Evolutionary conservation across 2,113 vertebrate genomes (phyloP), one percentile per base, ranked within the genome.

Genomic region (Barbus barbus): DNA sequence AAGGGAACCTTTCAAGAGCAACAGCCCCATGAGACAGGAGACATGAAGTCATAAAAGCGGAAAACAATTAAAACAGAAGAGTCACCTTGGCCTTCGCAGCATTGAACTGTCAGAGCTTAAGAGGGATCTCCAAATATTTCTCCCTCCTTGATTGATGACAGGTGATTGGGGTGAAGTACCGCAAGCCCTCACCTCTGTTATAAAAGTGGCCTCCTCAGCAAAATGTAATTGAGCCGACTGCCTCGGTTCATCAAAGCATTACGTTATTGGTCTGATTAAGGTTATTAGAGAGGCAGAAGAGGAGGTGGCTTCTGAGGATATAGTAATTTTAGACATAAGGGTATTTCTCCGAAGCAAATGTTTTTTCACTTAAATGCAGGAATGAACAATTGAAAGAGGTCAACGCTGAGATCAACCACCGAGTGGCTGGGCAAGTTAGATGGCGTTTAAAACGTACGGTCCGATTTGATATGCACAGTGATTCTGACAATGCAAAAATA

Each of bases 171-270:
- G 87, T 82, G 86, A 82, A 81, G 85, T 93, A 92, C 89, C 88
- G 88, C 89, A 86, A 89, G 87, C 22, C 90, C 90, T 93, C 91
- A 90, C 90, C 88, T 91, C 89, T 38, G 89, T 91, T 92, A 91
- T 91, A 91, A 92, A 93, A 93, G 77, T 72, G 73, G 87, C 91
- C 89, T 88, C 80, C 91, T 93, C 94, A 94, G 93, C 93, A 92
- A 82, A 93, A 92, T 91, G 84, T 92, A 94, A 94, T 93, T 93
- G 92, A 88, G 89, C 88, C 24, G 83, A 86, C 90, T 89, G 89
- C 89, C 77, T 90, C 88, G 88, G 90, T 92, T 93, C 91, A 93
- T 93, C 91, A 92, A 92, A 91, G 90, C 90, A 93, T 93, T 91
- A 93, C 86, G 85, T 90, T 90, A 91, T 91, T 90, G 89, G 89